A percentile compares a stretch with the other conserved stretches of the same genome.
Evolutionary conservation across 2,113 vertebrate genomes (phyloP).

Genomic region (Zosterops hypoxanthus): DNA sequence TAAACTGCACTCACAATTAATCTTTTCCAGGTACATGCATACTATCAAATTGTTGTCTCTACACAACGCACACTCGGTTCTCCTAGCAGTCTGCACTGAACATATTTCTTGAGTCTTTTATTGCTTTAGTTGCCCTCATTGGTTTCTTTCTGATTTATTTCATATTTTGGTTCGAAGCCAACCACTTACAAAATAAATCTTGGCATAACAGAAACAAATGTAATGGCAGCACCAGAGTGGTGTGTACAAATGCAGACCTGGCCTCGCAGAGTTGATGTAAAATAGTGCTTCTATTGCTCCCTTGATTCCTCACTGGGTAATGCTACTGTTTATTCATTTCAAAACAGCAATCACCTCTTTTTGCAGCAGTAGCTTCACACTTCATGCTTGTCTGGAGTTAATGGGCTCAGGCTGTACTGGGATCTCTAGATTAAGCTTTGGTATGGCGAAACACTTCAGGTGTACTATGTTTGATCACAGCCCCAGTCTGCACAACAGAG

Average conservation of each 20-base stretch:
- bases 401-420: background rate
- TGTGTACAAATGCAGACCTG: background rate
- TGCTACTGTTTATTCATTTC: slow-evolving; percentile 21
- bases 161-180: background rate
- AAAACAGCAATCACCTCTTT: background rate
- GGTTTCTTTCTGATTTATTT: slow-evolving; percentile 14
- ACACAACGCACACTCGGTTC: background rate
- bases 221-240: background rate
- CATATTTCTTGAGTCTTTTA: background rate
- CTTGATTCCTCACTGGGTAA: background rate
- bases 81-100: background rate
- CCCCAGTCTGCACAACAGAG: background rate
- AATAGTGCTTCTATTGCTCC: background rate
- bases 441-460: background rate
- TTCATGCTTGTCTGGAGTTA: slow-evolving; percentile 15
- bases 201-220: background rate
- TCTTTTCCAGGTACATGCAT: background rate
- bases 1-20: background rate
- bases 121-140: background rate
- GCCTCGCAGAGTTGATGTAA: background rate
- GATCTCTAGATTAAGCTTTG: background rate
- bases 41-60: background rate
- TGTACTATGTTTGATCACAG: background rate
- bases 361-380: slow-evolving; percentile 9
- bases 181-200: slow-evolving; percentile 6